Conservation (phyloP, 1,140 invertebrate species). For the Gonatopus flavifemur region DNA sequence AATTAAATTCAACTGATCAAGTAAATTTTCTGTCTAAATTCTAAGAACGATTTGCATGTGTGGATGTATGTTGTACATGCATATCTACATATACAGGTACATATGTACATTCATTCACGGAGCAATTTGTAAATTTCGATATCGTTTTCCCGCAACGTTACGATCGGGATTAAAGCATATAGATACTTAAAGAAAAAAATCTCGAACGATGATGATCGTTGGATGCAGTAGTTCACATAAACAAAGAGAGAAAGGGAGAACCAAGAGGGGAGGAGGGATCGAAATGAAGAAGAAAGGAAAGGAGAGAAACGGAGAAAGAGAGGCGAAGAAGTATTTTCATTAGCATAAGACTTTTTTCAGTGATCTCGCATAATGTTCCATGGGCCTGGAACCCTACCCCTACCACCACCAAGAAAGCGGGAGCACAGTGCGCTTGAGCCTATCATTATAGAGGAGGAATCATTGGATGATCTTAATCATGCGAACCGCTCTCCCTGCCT, state of each 20-base stretch:
- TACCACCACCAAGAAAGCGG: slow-evolving; percentile 27
- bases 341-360: slow-evolving; percentile 48
- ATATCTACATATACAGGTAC: neutral
- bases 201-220: too few species aligned
- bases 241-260: slow-evolving; percentile 5
- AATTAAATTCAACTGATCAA: too few species aligned
- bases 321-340: slow-evolving; percentile 46
- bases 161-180: too few species aligned
- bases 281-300: slow-evolving; percentile 7
- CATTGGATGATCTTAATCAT: slow-evolving; percentile 62
- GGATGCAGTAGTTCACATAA: too few species aligned
- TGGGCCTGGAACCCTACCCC: slow-evolving; percentile 16
- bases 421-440: slow-evolving; percentile 44
- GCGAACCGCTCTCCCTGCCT: slow-evolving; percentile 54
- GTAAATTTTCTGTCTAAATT: too few species aligned
- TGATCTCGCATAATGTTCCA: slow-evolving; percentile 28
- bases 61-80: neutral
- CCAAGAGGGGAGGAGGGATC: slow-evolving; percentile 3
- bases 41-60: too few species aligned
- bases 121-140: too few species aligned
- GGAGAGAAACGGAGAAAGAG: slow-evolving; percentile 3
- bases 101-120: neutral
- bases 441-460: slow-evolving; percentile 61
- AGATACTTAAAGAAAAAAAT: too few species aligned
- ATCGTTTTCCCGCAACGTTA: too few species aligned